Conservation (phyloP, 2,797 vertebrate genomes). For the Octomys mimax region DNA sequence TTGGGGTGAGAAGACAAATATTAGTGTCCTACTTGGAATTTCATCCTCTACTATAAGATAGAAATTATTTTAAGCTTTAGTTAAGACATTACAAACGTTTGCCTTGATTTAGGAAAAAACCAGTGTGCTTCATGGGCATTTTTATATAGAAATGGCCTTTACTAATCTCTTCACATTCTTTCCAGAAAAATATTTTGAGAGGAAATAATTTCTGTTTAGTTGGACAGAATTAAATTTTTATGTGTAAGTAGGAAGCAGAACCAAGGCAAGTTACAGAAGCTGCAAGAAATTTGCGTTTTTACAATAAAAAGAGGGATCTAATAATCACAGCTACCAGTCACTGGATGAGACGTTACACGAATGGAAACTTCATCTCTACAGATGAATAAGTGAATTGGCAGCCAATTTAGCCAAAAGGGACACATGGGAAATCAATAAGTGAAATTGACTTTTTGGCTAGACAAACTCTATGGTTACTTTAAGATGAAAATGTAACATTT, state of each 20-base stretch:
- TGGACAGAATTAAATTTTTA: background rate
- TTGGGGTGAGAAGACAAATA: background rate
- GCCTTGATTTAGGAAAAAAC: background rate
- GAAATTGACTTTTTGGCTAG: background rate
- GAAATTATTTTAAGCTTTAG: background rate
- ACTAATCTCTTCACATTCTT: background rate
- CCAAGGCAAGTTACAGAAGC: background rate
- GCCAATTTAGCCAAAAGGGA: background rate
- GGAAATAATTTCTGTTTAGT: background rate
- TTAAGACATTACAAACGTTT: background rate
- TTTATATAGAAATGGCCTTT: background rate
- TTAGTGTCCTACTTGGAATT: background rate
- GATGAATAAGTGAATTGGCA: background rate
- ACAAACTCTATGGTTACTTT: background rate
- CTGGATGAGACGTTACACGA: background rate
- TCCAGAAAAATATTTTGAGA: background rate
- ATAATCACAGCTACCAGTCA: background rate
- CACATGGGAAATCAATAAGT: background rate
- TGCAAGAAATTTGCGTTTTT: background rate
- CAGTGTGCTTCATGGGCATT: background rate
- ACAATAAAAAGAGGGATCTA: background rate
- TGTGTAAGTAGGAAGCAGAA: background rate
- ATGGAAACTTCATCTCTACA: background rate
- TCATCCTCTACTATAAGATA: background rate
- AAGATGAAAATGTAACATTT: background rate